These are phyloP conservation scores for Macroramphosus scolopax DNA, from an alignment of 2,797 vertebrate genomes.

Conservation along the genomic window DNA sequence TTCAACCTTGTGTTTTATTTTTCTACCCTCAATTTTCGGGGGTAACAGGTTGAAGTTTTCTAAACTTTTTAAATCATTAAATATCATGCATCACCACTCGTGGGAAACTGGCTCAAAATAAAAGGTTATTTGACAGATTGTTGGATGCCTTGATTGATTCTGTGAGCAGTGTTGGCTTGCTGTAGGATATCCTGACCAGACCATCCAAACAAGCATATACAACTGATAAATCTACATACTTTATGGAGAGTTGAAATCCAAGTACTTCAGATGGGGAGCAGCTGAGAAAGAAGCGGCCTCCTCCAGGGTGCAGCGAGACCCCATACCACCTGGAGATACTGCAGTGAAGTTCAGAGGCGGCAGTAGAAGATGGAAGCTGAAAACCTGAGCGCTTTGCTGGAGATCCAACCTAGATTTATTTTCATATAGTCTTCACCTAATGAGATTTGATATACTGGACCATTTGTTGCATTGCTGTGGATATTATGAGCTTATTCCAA, in stretches of 20 bases:
- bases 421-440: constrained; percentile 34
- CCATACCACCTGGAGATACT: constrained; percentile 31
- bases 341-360: constrained; percentile 35
- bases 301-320: constrained; percentile 12
- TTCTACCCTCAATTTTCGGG: constrained; percentile 28
- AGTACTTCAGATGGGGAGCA: constrained; percentile 18
- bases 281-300: constrained; percentile 1
- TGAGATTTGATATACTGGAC: constrained; percentile 24
- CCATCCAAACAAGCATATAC: constrained; percentile 30
- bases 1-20: constrained; percentile 15
- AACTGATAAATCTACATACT: constrained; percentile 30
- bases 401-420: constrained; percentile 2
- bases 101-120: constrained; percentile 79
- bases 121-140: constrained; percentile 79
- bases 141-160: constrained; percentile 79
- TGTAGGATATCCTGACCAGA: constrained; percentile 58
- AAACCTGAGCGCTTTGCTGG: constrained; percentile 35
- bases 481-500: constrained; percentile 11
- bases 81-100: constrained; percentile 66
- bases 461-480: constrained; percentile 30
- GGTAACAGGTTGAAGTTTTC: constrained; percentile 32
- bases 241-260: constrained; percentile 16
- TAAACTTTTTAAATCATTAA: constrained; percentile 61
- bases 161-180: constrained; percentile 74
- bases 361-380: constrained; percentile 43